Evolutionary conservation across 2,888 invertebrate species (phyloP).

Genomic region (Lamellibrachia satsuma): DNA sequence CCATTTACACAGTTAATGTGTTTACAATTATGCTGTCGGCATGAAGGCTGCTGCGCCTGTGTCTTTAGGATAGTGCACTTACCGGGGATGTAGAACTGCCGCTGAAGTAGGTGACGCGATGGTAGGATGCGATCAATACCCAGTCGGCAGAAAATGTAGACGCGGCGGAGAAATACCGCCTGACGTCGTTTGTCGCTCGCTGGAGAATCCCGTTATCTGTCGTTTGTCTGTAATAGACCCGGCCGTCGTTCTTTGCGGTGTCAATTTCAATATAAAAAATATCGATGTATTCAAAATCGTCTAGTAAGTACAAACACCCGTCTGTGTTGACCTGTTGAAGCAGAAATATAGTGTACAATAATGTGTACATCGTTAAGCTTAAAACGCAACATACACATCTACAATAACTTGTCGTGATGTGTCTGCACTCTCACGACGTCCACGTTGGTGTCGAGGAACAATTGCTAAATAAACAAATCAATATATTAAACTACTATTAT

Average conservation of each 20-base stretch:
- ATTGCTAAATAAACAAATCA: too few relatives aligned
- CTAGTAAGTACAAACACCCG: neutral
- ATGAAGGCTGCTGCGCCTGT: neutral
- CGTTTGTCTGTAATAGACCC: neutral
- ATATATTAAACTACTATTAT: too few relatives aligned
- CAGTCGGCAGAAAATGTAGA: neutral
- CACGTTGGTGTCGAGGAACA: too few relatives aligned
- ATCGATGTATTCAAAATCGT: neutral
- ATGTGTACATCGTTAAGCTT: too few relatives aligned
- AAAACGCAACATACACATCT: too few relatives aligned
- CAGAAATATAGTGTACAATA: neutral
- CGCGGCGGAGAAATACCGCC: neutral
- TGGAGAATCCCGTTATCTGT: neutral
- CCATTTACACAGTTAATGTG: neutral
- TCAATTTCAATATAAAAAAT: too few relatives aligned
- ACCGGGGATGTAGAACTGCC: neutral
- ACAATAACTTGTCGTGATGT: too few relatives aligned
- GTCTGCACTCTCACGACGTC: too few relatives aligned
- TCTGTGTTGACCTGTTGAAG: neutral
- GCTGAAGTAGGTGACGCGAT: neutral
- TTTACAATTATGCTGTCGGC: too few relatives aligned
- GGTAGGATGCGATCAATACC: neutral
- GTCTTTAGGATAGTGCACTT: too few relatives aligned
- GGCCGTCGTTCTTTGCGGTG: neutral
- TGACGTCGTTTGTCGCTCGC: neutral